Percentiles rank a stretch among this genome's conserved stretches.
Evolutionary conservation across 2,888 invertebrate genomes (phyloP).

Genomic region (Heterodera filipjevi): DNA sequence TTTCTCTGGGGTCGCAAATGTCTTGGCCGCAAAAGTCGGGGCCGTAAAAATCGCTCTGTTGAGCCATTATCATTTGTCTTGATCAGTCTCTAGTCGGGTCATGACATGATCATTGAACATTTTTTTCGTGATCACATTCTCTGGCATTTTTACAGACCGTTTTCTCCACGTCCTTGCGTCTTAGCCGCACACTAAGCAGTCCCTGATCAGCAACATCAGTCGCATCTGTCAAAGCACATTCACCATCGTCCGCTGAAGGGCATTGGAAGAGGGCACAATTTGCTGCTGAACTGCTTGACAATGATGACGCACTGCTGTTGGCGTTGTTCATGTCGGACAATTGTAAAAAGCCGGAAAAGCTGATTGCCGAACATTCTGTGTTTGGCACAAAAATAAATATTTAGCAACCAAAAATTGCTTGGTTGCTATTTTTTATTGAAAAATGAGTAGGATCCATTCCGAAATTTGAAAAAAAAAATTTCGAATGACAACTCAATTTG

Average conservation of each 20-base stretch:
- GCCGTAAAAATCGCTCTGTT: too few relatives aligned
- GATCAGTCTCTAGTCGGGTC: too few relatives aligned
- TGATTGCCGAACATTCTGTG: slow-evolving; percentile 27
- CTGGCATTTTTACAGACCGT: not conserved
- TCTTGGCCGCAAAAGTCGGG: too few relatives aligned
- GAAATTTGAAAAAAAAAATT: too few relatives aligned
- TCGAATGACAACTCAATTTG: too few relatives aligned
- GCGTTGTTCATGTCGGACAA: not conserved
- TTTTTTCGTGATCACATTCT: not conserved
- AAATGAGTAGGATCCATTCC: too few relatives aligned
- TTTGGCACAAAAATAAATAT: not conserved
- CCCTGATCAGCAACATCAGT: not conserved
- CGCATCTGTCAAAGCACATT: not conserved
- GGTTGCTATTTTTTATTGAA: too few relatives aligned
- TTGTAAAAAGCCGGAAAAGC: slow-evolving; percentile 17
- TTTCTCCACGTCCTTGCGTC: not conserved
- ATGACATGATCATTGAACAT: too few relatives aligned
- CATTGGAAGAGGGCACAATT: slow-evolving; percentile 24
- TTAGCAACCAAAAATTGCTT: too few relatives aligned
- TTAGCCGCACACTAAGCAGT: slow-evolving; percentile 16
- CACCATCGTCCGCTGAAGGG: not conserved
- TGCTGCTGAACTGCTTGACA: not conserved
- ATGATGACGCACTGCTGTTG: not conserved
- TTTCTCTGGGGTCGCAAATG: too few relatives aligned
- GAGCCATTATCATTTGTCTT: too few relatives aligned